phyloP scores from a whole-genome alignment of 2,888 invertebrate genomes.

The Pristionchus exspectatus region DNA sequence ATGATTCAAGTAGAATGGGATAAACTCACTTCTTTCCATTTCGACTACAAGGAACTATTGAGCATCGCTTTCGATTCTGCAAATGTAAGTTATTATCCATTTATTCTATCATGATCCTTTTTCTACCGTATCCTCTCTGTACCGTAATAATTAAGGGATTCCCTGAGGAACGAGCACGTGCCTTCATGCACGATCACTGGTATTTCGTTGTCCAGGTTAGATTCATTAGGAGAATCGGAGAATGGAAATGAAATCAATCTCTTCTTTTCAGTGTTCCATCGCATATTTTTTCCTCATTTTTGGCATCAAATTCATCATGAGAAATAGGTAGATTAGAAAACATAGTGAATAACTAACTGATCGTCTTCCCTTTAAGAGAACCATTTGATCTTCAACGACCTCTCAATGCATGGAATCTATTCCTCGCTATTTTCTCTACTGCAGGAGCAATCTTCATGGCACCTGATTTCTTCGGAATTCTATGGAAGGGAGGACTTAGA shows the following conservation, averaged over 20 bases:
- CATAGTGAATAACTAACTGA: not conserved
- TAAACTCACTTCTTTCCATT: constrained; percentile 21
- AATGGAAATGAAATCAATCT: not conserved
- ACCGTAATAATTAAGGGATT: constrained; percentile 40
- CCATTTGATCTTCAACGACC: constrained; percentile 67
- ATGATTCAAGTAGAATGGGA: constrained; percentile 39
- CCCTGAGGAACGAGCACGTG: constrained; percentile 50
- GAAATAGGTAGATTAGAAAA: constrained; percentile 58
- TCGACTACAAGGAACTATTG: not conserved
- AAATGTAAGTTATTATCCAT: not conserved
- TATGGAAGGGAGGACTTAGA: constrained; percentile 35
- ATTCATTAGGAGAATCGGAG: not conserved
- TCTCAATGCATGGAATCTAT: constrained; percentile 74
- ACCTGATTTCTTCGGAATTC: constrained; percentile 60
- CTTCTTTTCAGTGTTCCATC: constrained; percentile 61
- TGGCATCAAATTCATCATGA: constrained; percentile 73
- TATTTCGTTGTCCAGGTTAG: constrained; percentile 51
- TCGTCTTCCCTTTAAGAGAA: not conserved
- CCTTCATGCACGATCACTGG: constrained; percentile 35
- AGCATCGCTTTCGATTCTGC: constrained; percentile 31
- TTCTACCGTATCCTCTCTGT: not conserved
- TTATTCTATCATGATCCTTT: not conserved
- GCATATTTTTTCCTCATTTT: constrained; percentile 76
- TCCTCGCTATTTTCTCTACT: constrained; percentile 75
- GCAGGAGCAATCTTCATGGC: constrained; percentile 70